These are phyloP conservation scores for Microcebus jonahi DNA, from an alignment of 2,113 vertebrate genomes.

Conservation along the genomic window DNA sequence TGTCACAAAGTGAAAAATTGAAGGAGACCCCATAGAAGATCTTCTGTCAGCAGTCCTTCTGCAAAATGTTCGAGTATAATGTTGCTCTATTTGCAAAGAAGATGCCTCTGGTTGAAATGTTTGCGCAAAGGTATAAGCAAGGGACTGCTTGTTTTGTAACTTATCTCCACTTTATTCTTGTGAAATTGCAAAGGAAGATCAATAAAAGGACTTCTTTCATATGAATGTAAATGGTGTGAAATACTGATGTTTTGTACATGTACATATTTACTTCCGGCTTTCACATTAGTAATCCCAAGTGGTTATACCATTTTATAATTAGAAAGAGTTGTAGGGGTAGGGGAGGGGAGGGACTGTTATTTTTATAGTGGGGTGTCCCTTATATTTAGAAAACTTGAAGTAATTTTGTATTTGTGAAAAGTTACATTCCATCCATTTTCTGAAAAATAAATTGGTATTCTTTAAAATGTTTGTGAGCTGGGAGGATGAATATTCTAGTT, in stretches of 20 bases:
- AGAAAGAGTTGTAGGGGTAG: slow-evolving; percentile 76
- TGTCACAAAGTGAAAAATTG: slow-evolving; percentile 3
- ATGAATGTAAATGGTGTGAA: slow-evolving; percentile 82
- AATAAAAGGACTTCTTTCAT: slow-evolving; percentile 75
- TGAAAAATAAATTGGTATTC: slow-evolving; percentile 57
- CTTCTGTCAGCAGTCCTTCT: slow-evolving; percentile 46
- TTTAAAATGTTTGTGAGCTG: slow-evolving; percentile 67
- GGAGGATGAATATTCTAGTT: slow-evolving; percentile 63
- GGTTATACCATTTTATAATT: slow-evolving; percentile 85
- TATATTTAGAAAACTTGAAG: slow-evolving; percentile 83
- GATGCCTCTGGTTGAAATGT: background rate
- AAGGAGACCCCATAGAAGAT: background rate
- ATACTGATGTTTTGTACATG: slow-evolving; percentile 78
- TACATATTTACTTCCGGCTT: slow-evolving; percentile 76
- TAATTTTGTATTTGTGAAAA: slow-evolving; percentile 85
- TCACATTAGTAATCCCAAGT: slow-evolving; percentile 74
- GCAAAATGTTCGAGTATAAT: background rate
- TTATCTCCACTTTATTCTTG: slow-evolving; percentile 60
- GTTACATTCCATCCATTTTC: slow-evolving; percentile 86
- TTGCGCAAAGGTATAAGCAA: background rate
- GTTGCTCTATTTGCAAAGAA: slow-evolving; percentile 54
- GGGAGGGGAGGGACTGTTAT: slow-evolving; percentile 81
- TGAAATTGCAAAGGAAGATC: slow-evolving; percentile 65
- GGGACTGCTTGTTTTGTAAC: background rate
- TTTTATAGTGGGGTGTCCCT: slow-evolving; percentile 85